A percentile compares a stretch with the other conserved stretches of the same genome.
phyloP scores from a whole-genome alignment of 1,140 invertebrate species.

The Cyrtorhinus lividipennis region DNA sequence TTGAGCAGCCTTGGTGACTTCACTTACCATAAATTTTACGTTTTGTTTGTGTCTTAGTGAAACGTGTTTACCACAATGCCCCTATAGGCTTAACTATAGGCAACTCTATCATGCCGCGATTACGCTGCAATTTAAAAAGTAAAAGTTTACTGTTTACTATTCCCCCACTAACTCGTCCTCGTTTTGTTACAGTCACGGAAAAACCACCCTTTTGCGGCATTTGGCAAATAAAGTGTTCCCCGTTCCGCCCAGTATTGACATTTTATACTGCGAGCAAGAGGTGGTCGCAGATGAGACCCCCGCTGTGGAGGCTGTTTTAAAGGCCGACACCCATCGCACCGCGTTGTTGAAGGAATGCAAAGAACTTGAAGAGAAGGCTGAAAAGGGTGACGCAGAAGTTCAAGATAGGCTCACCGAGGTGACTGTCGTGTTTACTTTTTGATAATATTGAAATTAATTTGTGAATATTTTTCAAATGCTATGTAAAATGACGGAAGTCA shows the following conservation, averaged over 20 bases:
- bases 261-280: conserved; percentile 97
- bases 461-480: conserved; percentile 16
- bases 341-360: conserved; percentile 68
- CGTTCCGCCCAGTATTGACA: conserved; percentile 93
- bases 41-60: no score
- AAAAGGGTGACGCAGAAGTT: conserved; percentile 49
- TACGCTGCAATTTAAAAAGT: no score
- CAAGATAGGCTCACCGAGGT: conserved; percentile 75
- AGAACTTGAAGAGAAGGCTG: conserved; percentile 54
- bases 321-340: conserved; percentile 79
- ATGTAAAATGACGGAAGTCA: background rate
- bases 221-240: conserved; percentile 75
- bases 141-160: no score
- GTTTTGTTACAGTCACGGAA: conserved; percentile 67
- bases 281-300: conserved; percentile 83
- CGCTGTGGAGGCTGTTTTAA: conserved; percentile 84
- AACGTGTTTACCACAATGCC: no score
- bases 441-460: background rate
- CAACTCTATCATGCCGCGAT: no score
- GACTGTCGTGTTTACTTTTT: conserved; percentile 22
- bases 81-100: no score
- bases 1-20: no score
- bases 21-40: no score
- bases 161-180: no score
- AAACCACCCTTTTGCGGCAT: conserved; percentile 94